These are phyloP conservation scores for Phenganax stokvisi DNA, from an alignment of 92 coral and sea anemone species.

Conservation along the genomic window DNA sequence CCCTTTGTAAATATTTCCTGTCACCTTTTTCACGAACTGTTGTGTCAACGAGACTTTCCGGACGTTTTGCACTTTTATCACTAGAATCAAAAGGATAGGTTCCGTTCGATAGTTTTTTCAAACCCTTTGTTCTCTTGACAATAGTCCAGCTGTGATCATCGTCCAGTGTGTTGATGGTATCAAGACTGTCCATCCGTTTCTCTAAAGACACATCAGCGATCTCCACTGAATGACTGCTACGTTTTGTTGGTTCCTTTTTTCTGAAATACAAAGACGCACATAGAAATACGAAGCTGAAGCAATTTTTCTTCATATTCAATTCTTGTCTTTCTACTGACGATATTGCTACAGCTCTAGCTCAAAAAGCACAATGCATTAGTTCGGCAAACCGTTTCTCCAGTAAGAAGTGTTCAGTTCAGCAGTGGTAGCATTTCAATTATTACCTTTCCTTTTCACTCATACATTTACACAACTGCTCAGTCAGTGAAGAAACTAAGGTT, in stretches of 20 bases:
- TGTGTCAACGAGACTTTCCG: background rate
- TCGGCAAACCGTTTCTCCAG: too few relatives aligned
- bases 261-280: background rate
- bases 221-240: background rate
- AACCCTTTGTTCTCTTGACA: slow-evolving; percentile 5
- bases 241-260: background rate
- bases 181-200: slow-evolving; percentile 9
- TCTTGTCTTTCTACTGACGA: background rate
- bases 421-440: too few relatives aligned
- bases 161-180: background rate
- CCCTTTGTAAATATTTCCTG: background rate
- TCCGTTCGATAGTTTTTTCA: background rate
- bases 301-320: background rate
- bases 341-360: background rate
- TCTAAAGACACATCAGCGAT: background rate
- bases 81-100: background rate
- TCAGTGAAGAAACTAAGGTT: too few relatives aligned
- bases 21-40: background rate
- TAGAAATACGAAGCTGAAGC: background rate
- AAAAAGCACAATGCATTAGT: too few relatives aligned
- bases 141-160: slow-evolving; percentile 6
- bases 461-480: too few relatives aligned
- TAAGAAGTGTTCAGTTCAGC: too few relatives aligned
- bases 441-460: too few relatives aligned
- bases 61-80: background rate